A percentile compares a stretch with the other conserved stretches of the same genome.
phyloP scores from a whole-genome alignment of 2,113 vertebrate genomes.

The Calidris pygmaea region DNA sequence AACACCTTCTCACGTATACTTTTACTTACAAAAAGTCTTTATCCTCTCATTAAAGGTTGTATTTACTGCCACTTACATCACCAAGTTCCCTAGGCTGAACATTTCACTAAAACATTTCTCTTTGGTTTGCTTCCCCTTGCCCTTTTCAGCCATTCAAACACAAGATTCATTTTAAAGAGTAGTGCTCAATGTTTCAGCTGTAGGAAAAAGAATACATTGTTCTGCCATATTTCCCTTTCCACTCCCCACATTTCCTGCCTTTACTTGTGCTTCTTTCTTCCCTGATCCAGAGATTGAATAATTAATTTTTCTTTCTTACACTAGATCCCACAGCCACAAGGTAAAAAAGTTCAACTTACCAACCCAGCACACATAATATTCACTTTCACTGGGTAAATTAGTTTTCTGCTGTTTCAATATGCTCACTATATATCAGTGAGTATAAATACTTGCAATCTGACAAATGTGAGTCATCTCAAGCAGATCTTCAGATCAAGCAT shows the following conservation, averaged over 20 bases:
- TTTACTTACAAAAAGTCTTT: not conserved
- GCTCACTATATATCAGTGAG: not conserved
- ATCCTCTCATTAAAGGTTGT: not conserved
- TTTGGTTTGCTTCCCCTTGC: not conserved
- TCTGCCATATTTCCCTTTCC: not conserved
- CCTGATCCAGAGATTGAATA: not conserved
- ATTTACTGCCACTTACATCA: not conserved
- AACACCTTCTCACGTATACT: not conserved
- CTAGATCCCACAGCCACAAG: not conserved
- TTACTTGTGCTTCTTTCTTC: not conserved
- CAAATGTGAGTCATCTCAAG: not conserved
- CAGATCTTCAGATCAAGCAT: not conserved
- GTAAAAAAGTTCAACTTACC: not conserved
- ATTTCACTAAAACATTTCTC: not conserved
- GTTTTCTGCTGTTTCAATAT: not conserved
- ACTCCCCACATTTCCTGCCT: not conserved
- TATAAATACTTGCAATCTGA: not conserved
- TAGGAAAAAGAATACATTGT: not conserved
- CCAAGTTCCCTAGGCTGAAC: not conserved
- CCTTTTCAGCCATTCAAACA: not conserved
- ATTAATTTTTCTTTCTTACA: not conserved
- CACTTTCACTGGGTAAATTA: not conserved
- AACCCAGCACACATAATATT: not conserved
- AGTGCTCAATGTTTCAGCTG: not conserved
- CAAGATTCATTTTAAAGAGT: not conserved